A percentile compares a stretch with the other conserved stretches of the same genome.
These are phyloP conservation scores for Lepidochitona cinerea DNA, from an alignment of 2,888 invertebrate genomes.

Conservation along the genomic window DNA sequence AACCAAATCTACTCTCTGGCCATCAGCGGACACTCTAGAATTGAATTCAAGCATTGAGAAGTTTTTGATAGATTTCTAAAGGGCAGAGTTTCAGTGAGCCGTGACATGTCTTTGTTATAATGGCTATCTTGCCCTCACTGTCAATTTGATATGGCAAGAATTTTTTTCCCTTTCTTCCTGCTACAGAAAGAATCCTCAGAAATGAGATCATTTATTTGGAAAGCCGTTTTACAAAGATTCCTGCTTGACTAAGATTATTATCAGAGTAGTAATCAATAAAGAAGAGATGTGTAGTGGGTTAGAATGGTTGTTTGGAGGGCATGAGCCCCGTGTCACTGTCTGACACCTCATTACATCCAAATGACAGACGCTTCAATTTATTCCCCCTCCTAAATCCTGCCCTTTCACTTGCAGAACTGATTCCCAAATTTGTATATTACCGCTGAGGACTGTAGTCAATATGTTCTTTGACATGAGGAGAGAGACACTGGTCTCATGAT, in stretches of 20 bases:
- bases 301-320: neutral
- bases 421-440: constrained; percentile 6
- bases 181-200: neutral
- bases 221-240: neutral
- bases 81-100: no score
- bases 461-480: neutral
- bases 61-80: no score
- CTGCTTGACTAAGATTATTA: constrained; percentile 1
- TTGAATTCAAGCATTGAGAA: no score
- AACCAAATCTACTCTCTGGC: no score
- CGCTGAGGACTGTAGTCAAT: constrained; percentile 5
- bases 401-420: neutral
- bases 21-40: no score
- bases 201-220: neutral
- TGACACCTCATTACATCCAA: constrained; percentile 1
- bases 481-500: neutral
- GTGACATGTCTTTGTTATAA: no score
- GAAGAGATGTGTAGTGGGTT: neutral
- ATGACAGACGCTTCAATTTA: constrained; percentile 1
- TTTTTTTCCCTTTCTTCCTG: no score
- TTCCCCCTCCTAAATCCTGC: neutral
- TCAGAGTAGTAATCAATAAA: neutral
- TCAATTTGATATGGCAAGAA: no score
- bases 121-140: no score
- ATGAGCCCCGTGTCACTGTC: neutral